These are phyloP conservation scores for Hesperia comma DNA, from an alignment of 2,888 invertebrate genomes.

Conservation along the genomic window DNA sequence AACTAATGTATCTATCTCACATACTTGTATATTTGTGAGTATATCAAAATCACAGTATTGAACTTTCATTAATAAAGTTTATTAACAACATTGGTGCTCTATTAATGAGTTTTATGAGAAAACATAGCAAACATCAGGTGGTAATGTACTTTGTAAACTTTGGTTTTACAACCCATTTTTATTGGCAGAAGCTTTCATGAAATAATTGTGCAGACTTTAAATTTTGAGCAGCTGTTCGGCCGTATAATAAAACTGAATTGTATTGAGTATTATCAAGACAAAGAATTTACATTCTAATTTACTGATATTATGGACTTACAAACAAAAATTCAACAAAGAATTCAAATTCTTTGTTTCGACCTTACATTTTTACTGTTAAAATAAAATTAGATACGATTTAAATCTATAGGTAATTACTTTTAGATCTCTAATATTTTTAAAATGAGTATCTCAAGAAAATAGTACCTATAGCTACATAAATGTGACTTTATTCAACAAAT, in stretches of 20 bases:
- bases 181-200: slow-evolving; percentile 5
- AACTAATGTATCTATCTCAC: background rate
- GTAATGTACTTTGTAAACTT: background rate
- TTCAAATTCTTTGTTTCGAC: background rate
- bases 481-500: background rate
- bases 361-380: background rate
- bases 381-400: too few species aligned
- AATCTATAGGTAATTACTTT: too few species aligned
- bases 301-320: slow-evolving; percentile 1
- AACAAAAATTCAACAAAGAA: background rate
- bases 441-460: background rate
- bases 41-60: slow-evolving; percentile 8
- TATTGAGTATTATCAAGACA: background rate
- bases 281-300: background rate
- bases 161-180: background rate
- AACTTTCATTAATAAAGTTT: slow-evolving; percentile 17
- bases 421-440: too few species aligned
- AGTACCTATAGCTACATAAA: too few species aligned
- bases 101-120: background rate
- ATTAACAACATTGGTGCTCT: background rate
- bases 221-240: slow-evolving; percentile 9
- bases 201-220: slow-evolving; percentile 9
- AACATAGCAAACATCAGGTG: background rate
- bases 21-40: background rate
- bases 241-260: slow-evolving; percentile 7